Conservation (phyloP, 2,797 vertebrate genomes). For the Nyctalus aviator region DNA sequence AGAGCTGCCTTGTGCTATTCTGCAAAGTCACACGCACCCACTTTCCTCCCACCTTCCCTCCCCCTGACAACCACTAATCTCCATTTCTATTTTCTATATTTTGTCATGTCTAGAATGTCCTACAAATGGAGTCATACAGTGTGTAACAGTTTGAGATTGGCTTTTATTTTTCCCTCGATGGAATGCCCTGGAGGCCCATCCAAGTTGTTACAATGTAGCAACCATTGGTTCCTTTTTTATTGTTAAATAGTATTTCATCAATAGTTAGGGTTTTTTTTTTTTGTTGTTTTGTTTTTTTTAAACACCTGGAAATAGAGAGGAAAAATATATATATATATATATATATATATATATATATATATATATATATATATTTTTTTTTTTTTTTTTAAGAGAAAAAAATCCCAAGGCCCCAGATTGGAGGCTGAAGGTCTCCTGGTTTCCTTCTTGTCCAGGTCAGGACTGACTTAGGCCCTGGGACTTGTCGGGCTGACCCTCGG, state of each 20-base stretch:
- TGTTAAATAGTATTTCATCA: conserved; percentile 41
- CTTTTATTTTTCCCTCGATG: not conserved
- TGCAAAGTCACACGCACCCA: too few relatives aligned
- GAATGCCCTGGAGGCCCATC: not conserved
- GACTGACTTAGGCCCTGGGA: not conserved
- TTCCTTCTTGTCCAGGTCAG: not conserved
- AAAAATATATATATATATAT: not conserved
- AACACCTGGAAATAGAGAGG: not conserved
- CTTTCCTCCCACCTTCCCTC: not conserved
- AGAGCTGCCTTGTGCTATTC: not conserved
- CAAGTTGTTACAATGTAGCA: not conserved
- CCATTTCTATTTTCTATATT: not conserved
- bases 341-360: too few relatives aligned
- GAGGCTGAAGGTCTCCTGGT: not conserved
- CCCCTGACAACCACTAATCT: not conserved
- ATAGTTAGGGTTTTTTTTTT: not conserved
- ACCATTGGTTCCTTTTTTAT: not conserved
- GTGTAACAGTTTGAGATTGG: not conserved
- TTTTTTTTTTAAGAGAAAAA: not conserved
- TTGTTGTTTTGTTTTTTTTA: not conserved
- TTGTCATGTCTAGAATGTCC: not conserved
- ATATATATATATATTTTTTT: too few relatives aligned
- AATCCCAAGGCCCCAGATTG: not conserved
- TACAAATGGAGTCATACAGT: not conserved
- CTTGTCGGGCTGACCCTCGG: not conserved